phyloP scores from a whole-genome alignment of 92 coral and sea anemone genomes.

The Anthopleura xanthogrammica region DNA sequence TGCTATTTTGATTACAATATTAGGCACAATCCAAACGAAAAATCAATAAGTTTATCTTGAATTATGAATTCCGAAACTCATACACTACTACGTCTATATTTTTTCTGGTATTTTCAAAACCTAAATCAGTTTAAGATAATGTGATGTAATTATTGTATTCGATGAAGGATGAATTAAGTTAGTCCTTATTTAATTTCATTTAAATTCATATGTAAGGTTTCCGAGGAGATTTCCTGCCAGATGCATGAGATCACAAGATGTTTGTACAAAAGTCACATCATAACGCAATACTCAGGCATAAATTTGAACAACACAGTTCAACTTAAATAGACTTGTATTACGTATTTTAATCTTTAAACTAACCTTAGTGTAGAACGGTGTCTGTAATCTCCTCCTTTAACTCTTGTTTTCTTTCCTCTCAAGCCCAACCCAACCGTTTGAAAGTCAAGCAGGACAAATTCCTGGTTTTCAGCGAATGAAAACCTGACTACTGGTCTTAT shows the following conservation, averaged over 20 bases:
- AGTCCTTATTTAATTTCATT: too few species aligned
- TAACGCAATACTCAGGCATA: background rate
- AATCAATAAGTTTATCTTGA: too few species aligned
- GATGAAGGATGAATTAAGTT: background rate
- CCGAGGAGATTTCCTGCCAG: too few species aligned
- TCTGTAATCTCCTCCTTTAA: background rate
- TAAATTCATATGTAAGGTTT: too few species aligned
- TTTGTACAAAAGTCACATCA: background rate
- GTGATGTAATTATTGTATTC: background rate
- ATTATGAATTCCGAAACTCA: too few species aligned
- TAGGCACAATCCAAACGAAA: too few species aligned
- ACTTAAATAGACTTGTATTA: background rate
- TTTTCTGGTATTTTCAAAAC: too few species aligned
- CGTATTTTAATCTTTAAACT: background rate
- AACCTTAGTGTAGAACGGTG: background rate
- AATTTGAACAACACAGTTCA: background rate
- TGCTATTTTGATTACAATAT: too few species aligned
- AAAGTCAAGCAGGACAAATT: background rate
- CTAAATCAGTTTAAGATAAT: too few species aligned
- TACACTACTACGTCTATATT: too few species aligned
- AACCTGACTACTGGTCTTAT: constrained; percentile 15
- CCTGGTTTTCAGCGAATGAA: constrained; percentile 2
- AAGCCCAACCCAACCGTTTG: background rate
- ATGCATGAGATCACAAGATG: too few species aligned
- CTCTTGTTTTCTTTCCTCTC: background rate